A percentile compares a stretch with the other conserved stretches of the same genome.
phyloP scores from a whole-genome alignment of 2,113 vertebrate genomes.

The Excalfactoria chinensis region DNA sequence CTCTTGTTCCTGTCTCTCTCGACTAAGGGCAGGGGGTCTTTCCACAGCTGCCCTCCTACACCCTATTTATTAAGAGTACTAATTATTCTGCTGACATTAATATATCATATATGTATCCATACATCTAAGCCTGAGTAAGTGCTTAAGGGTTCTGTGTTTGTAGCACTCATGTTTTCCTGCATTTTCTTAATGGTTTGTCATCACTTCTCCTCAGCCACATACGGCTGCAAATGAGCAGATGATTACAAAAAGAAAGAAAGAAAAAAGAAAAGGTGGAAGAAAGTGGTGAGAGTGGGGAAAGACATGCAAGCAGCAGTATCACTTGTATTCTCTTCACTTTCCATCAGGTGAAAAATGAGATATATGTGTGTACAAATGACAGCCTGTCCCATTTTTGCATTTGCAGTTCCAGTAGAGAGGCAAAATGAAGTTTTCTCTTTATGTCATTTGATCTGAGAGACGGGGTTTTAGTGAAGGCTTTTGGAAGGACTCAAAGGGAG shows the following conservation, averaged over 20 bases:
- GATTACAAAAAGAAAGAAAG: neutral
- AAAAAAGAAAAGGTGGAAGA: neutral
- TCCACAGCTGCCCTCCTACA: neutral
- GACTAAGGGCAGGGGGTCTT: neutral
- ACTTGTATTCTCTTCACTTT: neutral
- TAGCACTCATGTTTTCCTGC: neutral
- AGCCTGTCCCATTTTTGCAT: neutral
- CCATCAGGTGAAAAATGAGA: neutral
- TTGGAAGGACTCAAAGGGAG: constrained; percentile 16
- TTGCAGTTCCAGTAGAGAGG: neutral
- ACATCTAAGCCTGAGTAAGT: neutral
- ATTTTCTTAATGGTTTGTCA: neutral
- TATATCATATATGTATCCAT: neutral
- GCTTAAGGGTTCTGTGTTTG: neutral
- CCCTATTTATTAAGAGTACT: neutral
- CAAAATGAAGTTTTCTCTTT: neutral
- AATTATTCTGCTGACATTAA: neutral
- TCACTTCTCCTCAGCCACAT: neutral
- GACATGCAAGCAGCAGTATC: neutral
- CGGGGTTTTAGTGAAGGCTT: neutral
- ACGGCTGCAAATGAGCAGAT: neutral
- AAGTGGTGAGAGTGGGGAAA: neutral
- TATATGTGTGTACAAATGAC: neutral
- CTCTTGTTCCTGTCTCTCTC: neutral
- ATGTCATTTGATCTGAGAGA: neutral